A percentile compares a stretch with the other conserved stretches of the same genome.
Conservation (phyloP, 1,140 invertebrate species). For the Capitella teleta region DNA sequence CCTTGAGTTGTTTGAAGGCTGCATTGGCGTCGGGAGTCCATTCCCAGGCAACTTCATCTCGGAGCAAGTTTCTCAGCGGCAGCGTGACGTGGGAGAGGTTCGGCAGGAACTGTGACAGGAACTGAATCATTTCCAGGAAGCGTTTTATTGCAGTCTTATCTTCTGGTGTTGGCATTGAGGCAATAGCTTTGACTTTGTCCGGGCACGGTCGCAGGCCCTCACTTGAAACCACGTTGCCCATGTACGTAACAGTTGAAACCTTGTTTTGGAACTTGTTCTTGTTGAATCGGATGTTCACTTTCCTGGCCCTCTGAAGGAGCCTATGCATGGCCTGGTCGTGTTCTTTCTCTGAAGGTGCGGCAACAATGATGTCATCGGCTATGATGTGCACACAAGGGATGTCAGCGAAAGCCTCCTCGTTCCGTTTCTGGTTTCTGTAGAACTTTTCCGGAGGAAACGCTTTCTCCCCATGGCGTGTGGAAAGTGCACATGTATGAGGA, state of each 20-base stretch:
- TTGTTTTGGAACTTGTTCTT: constrained; percentile 3
- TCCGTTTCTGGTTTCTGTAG: too few relatives aligned
- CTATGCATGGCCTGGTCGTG: constrained; percentile 12
- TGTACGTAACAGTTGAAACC: neutral
- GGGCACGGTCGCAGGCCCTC: constrained; percentile 5
- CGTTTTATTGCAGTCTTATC: neutral
- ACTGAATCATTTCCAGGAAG: constrained; percentile 2
- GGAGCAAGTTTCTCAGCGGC: constrained; percentile 4
- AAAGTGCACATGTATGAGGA: too few relatives aligned
- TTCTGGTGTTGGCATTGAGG: constrained; percentile 1
- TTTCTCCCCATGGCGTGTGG: too few relatives aligned
- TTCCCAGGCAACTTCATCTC: neutral
- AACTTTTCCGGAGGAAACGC: too few relatives aligned
- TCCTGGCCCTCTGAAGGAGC: constrained; percentile 20
- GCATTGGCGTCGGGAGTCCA: constrained; percentile 7
- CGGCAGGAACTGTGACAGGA: constrained; percentile 2
- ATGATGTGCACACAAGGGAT: constrained; percentile 14
- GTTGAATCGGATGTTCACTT: constrained; percentile 21
- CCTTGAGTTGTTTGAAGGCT: constrained; percentile 16
- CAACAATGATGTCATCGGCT: constrained; percentile 16
- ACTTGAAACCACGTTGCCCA: constrained; percentile 2
- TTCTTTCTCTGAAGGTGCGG: constrained; percentile 15
- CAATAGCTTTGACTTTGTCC: constrained; percentile 4
- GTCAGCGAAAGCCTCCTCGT: too few relatives aligned
- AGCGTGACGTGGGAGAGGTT: neutral